Conservation (phyloP, 2,797 vertebrate genomes). For the Lacerta viridis region DNA sequence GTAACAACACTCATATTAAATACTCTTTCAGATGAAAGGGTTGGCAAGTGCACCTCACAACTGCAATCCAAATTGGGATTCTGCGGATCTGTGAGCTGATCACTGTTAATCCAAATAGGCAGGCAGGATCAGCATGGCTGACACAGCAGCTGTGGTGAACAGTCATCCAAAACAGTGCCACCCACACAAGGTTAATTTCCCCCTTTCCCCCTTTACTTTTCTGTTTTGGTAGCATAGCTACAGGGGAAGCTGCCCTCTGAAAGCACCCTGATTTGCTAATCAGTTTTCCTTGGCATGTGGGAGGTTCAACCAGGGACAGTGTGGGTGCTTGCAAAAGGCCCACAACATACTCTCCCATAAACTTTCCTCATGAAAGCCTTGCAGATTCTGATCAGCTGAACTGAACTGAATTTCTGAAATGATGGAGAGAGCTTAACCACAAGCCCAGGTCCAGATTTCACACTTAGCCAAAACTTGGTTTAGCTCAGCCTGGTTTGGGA, state of each 20-base stretch:
- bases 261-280: background rate
- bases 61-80: background rate
- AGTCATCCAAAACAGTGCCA: background rate
- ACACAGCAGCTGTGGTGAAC: background rate
- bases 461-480: no score
- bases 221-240: background rate
- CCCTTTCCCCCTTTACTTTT: background rate
- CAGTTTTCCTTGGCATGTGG: background rate
- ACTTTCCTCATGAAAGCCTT: background rate
- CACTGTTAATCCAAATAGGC: background rate
- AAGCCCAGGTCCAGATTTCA: background rate
- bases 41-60: background rate
- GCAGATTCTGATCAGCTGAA: fast-evolving
- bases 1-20: background rate
- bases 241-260: background rate
- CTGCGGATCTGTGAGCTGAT: background rate
- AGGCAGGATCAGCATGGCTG: background rate
- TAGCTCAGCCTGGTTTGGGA: no score
- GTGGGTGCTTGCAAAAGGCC: fast-evolving
- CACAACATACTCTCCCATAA: background rate
- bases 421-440: background rate
- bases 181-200: background rate
- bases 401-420: background rate
- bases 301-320: background rate
- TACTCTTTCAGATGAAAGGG: background rate